Conservation (phyloP, 2,888 invertebrate species). For the Cephalotes varians region DNA sequence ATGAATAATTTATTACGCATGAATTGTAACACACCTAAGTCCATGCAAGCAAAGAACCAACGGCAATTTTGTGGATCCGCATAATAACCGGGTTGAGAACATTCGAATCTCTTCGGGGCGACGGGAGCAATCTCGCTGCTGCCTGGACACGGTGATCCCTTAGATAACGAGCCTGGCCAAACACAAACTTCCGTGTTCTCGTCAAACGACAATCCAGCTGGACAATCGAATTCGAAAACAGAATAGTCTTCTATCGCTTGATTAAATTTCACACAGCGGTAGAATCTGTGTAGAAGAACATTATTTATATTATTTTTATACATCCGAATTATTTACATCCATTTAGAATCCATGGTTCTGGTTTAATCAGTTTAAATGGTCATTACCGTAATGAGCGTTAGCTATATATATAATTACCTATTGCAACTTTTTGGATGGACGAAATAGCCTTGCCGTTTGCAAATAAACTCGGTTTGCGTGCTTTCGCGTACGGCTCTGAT, state of each 20-base stretch:
- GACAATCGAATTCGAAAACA: conserved; percentile 94
- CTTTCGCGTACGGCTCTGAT: conserved; percentile 91
- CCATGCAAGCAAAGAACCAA: conserved; percentile 94
- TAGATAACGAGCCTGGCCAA: conserved; percentile 91
- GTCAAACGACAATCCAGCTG: conserved; percentile 92
- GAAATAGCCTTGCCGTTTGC: conserved; percentile 92
- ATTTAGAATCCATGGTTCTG: too few species aligned
- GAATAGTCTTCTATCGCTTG: conserved; percentile 91
- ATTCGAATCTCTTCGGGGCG: conserved; percentile 89
- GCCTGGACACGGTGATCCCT: conserved; percentile 91
- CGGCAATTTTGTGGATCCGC: conserved; percentile 93
- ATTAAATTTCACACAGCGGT: conserved; percentile 93
- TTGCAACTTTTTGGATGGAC: conserved; percentile 92
- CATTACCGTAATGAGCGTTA: neutral
- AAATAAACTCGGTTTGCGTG: conserved; percentile 91
- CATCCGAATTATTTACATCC: too few species aligned
- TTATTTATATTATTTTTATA: conserved; percentile 7
- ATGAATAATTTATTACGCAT: neutral
- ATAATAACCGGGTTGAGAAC: conserved; percentile 91
- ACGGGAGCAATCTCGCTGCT: conserved; percentile 93
- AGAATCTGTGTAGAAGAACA: conserved; percentile 87
- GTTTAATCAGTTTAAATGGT: neutral
- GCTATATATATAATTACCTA: conserved; percentile 78
- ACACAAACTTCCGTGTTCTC: conserved; percentile 92
- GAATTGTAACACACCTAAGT: conserved; percentile 87